Evolutionary conservation across 2,113 vertebrate species (phyloP), one percentile per base, ranked within the genome.

Genomic region (Cavia porcellus): DNA sequence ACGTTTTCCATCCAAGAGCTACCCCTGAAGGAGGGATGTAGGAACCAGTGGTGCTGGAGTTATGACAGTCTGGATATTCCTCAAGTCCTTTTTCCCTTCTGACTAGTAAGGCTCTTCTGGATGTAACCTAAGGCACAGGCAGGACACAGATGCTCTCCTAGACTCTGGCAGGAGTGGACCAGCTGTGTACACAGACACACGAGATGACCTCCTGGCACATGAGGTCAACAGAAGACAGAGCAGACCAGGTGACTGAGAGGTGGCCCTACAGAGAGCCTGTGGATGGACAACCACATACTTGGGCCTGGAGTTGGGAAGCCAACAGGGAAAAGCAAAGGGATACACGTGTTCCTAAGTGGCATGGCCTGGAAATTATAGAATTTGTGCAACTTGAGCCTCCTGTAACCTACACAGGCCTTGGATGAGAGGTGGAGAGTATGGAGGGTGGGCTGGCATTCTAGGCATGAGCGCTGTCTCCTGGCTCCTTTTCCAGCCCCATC

Each of bases 191-290:
- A 55, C 96, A 98, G 97, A 95, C 72, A 89, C 68, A 70, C 1
- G 15, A 74, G 89, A 86, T 90, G 68, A n/a, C 68, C 68, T 70
- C 92, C 96, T 83, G 85, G 97, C 83, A 88, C 95, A 86, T 19
- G 66, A 95, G 94, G 96, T 94, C 70, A 97, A 96, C 89, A 97
- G 93, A 52, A 98, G 90, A 94, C 94, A 98, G 95, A 96, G 97
- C 93, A 66, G 81, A 45, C 30, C 17, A 12, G 0, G 8, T 77
- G 96, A 92, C 96, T 64, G 77, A 97, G 94, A 97, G 97, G 89
- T 87, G 42, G 66, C 62, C 66, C 0, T 66, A 89, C 96, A 88
- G 95, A 95, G 91, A 96, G 75, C 35, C 59, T 81, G 68, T 55
- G 17, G 62, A 90, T 92, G 88, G 94, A 84, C 97, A 97, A 45